phyloP scores from a whole-genome alignment of 2,888 invertebrate genomes.

The Zhuqinia jingwanae region DNA sequence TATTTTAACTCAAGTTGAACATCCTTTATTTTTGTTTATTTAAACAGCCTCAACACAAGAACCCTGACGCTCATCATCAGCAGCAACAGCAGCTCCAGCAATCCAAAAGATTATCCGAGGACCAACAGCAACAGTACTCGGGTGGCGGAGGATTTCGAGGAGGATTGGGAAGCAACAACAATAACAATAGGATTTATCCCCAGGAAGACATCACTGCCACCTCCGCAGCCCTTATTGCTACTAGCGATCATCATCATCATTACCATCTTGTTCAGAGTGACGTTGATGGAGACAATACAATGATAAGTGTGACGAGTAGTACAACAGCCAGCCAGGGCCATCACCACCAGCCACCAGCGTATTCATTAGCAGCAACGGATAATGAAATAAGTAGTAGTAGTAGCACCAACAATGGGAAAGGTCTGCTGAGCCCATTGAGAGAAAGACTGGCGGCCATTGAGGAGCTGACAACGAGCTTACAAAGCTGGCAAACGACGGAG shows the following conservation, averaged over 20 bases:
- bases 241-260: conserved; percentile 43
- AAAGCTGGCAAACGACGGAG: conserved; percentile 73
- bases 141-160: conserved; percentile 43
- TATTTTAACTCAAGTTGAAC: conserved; percentile 63
- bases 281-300: conserved; percentile 36
- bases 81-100: conserved; percentile 35
- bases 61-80: conserved; percentile 50
- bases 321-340: conserved; percentile 1
- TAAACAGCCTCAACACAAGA: conserved; percentile 65
- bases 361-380: background rate
- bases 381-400: background rate
- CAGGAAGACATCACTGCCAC: conserved; percentile 53
- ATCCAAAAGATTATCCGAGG: conserved; percentile 63
- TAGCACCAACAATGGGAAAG: conserved; percentile 58
- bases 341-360: background rate
- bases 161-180: conserved; percentile 64
- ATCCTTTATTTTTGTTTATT: conserved; percentile 56
- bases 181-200: conserved; percentile 68
- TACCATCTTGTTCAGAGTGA: conserved; percentile 34
- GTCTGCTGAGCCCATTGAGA: conserved; percentile 74
- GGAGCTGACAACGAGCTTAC: conserved; percentile 74
- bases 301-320: background rate
- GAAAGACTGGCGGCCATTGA: conserved; percentile 77
- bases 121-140: conserved; percentile 53
- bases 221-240: background rate